phyloP scores from a whole-genome alignment of 2,113 vertebrate genomes.

The Felis catus region F.catus_Fca126_mat1.0 CM031418.1:140101001-140101500 shows the following conservation, averaged over 20 bases:
- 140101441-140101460: rapidly evolving
- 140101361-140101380: no score
- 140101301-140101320: rapidly evolving
- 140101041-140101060: not conserved
- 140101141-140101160: not conserved
- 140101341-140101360: rapidly evolving
- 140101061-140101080: not conserved
- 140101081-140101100: not conserved
- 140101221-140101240: not conserved
- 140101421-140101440: rapidly evolving
- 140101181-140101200: not conserved
- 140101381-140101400: rapidly evolving
- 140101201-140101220: not conserved
- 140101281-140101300: rapidly evolving
- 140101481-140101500: not conserved
- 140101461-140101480: rapidly evolving
- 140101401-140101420: rapidly evolving
- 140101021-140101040: not conserved
- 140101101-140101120: not conserved
- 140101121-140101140: not conserved
- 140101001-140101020: rapidly evolving
- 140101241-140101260: not conserved
- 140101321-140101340: rapidly evolving
- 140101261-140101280: rapidly evolving
- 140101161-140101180: not conserved